phyloP scores from a whole-genome alignment of 2,113 vertebrate species.

The Gadus chalcogrammus region DNA sequence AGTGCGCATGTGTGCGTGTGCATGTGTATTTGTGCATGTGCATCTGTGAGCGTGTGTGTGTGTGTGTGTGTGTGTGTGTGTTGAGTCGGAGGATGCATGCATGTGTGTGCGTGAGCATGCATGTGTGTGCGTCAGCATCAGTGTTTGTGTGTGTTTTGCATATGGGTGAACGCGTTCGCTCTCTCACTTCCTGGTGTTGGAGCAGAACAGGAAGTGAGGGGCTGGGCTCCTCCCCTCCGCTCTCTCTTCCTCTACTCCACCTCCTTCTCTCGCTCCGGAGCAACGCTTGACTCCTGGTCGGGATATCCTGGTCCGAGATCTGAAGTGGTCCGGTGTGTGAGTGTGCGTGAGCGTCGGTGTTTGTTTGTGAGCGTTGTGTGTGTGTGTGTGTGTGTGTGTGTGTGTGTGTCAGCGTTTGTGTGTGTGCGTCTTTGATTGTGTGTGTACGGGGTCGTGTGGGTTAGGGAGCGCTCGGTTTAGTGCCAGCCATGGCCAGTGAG shows the following conservation, averaged over 20 bases:
- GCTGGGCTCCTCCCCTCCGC: constrained; percentile 47
- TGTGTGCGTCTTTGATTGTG: neutral
- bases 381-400: neutral
- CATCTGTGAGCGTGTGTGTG: constrained; percentile 8
- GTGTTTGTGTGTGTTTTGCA: neutral
- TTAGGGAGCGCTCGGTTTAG: neutral
- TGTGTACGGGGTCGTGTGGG: neutral
- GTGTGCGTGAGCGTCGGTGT: neutral
- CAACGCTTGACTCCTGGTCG: constrained; percentile 54
- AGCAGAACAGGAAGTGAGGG: constrained; percentile 69
- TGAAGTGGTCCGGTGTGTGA: neutral
- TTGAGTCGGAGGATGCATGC: neutral
- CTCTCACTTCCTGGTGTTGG: constrained; percentile 45
- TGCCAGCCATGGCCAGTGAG: neutral
- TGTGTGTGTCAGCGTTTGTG: neutral
- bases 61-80: constrained; percentile 18
- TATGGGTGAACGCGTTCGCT: constrained; percentile 31
- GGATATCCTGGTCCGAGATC: constrained; percentile 53
- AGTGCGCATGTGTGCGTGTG: constrained; percentile 12
- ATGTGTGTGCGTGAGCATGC: constrained; percentile 23
- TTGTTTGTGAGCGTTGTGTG: neutral
- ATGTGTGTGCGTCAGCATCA: neutral
- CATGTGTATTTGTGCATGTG: constrained; percentile 24
- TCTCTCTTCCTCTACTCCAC: constrained; percentile 56
- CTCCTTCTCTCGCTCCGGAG: constrained; percentile 47